A percentile compares a stretch with the other conserved stretches of the same genome.
phyloP scores from a whole-genome alignment of 1,140 invertebrate genomes.

The Drosophila arawakana region DNA sequence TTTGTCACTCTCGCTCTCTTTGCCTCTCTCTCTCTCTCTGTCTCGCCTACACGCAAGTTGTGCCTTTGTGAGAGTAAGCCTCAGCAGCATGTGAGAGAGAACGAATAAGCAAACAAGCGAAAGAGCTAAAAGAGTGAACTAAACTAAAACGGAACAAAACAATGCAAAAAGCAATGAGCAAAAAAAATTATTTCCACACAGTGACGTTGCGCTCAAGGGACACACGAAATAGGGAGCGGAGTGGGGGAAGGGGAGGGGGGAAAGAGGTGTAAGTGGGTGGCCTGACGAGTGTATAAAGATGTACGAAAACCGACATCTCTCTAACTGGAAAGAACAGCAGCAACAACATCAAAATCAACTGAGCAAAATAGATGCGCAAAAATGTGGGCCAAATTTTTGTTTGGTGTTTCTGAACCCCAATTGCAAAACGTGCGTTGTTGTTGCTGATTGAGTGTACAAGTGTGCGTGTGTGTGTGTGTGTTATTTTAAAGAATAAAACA shows the following conservation, averaged over 20 bases:
- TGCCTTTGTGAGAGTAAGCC: background rate
- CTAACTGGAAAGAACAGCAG: conserved; percentile 43
- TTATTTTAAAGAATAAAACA: background rate
- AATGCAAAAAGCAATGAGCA: conserved; percentile 29
- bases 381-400: conserved; percentile 62
- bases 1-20: background rate
- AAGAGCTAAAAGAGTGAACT: conserved; percentile 11
- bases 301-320: conserved; percentile 25
- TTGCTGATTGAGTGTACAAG: conserved; percentile 26
- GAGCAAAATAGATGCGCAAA: conserved; percentile 47
- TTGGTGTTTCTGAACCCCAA: conserved; percentile 36
- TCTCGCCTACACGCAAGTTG: background rate
- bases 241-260: background rate
- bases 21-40: background rate
- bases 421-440: conserved; percentile 31
- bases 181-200: conserved; percentile 35
- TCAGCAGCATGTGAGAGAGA: conserved; percentile 7
- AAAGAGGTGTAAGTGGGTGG: background rate
- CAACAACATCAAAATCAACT: conserved; percentile 7
- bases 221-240: conserved; percentile 3
- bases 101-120: background rate
- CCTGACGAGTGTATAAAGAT: background rate
- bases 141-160: conserved; percentile 33
- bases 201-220: conserved; percentile 30
- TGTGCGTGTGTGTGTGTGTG: conserved; percentile 19